Conservation (phyloP, 2,888 invertebrate genomes). For the Ophraella communa region DNA sequence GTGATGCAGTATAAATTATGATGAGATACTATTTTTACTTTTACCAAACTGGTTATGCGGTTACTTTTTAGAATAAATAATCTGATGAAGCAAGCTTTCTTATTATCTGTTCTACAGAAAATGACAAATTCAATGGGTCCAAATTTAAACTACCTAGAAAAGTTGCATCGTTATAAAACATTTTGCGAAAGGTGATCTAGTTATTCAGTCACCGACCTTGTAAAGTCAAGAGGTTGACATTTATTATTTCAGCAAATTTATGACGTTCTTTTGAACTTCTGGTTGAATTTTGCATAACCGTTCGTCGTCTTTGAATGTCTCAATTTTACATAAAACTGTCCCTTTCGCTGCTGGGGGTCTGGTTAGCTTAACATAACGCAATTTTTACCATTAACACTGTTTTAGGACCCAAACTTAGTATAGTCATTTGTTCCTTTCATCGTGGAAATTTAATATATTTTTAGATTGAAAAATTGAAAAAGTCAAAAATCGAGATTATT, state of each 20-base stretch:
- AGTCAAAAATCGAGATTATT: slow-evolving; percentile 2
- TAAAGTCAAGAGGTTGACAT: slow-evolving; percentile 38
- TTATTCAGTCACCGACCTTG: slow-evolving; percentile 35
- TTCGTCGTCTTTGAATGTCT: slow-evolving; percentile 42
- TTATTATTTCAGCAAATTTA: slow-evolving; percentile 44
- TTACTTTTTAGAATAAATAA: not conserved
- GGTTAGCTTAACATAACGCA: slow-evolving; percentile 36
- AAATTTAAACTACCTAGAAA: slow-evolving; percentile 15
- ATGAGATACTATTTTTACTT: not conserved
- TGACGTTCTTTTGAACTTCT: slow-evolving; percentile 41
- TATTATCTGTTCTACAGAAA: slow-evolving; percentile 5
- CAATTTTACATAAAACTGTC: slow-evolving; percentile 42
- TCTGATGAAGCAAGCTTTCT: slow-evolving; percentile 5
- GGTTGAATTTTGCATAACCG: slow-evolving; percentile 51
- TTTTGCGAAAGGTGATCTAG: slow-evolving; percentile 38
- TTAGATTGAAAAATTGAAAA: slow-evolving; percentile 2
- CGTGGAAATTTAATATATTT: slow-evolving; percentile 26
- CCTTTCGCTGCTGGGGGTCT: slow-evolving; percentile 41
- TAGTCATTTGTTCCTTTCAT: slow-evolving; percentile 28
- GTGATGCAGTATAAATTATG: no score
- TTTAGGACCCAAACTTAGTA: slow-evolving; percentile 22
- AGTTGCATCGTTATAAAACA: slow-evolving; percentile 33
- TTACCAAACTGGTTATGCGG: not conserved
- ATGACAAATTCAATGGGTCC: slow-evolving; percentile 9
- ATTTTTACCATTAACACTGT: slow-evolving; percentile 17